phyloP scores from a whole-genome alignment of 2,888 invertebrate genomes.

The Mythimna ferrago region DNA sequence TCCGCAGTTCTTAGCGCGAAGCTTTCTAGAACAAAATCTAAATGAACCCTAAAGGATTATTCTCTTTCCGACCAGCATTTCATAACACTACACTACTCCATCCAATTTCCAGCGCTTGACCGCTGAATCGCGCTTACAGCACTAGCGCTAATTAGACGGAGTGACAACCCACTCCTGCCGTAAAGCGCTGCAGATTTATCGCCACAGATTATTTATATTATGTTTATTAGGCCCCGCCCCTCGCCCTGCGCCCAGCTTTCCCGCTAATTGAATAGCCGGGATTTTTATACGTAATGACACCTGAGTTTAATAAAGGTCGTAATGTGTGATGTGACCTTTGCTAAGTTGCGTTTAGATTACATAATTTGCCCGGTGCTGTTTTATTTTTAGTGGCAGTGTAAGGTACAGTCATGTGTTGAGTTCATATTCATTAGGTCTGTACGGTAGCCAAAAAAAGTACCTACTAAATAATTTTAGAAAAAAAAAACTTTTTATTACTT shows the following conservation, averaged over 20 bases:
- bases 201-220: conserved; percentile 90
- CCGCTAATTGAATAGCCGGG: conserved; percentile 89
- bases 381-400: conserved; percentile 30
- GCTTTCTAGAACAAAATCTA: background rate
- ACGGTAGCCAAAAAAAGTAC: conserved; percentile 16
- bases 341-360: conserved; percentile 51
- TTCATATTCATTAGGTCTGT: conserved; percentile 8
- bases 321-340: conserved; percentile 53
- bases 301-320: conserved; percentile 76
- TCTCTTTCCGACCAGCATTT: conserved; percentile 29
- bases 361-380: conserved; percentile 36
- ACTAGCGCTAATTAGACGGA: conserved; percentile 89
- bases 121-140: conserved; percentile 71
- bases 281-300: conserved; percentile 86
- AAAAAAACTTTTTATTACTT: too few species aligned
- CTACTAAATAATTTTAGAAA: too few species aligned
- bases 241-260: conserved; percentile 83
- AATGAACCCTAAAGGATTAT: conserved; percentile 13
- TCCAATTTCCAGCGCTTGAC: conserved; percentile 67
- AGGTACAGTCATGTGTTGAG: conserved; percentile 5
- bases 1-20: too few species aligned
- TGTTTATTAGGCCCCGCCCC: conserved; percentile 89
- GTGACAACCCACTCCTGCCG: conserved; percentile 91
- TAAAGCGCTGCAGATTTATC: conserved; percentile 90
- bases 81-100: conserved; percentile 45